phyloP scores from a whole-genome alignment of 2,797 vertebrate genomes.

The Vespertilio murinus region DNA sequence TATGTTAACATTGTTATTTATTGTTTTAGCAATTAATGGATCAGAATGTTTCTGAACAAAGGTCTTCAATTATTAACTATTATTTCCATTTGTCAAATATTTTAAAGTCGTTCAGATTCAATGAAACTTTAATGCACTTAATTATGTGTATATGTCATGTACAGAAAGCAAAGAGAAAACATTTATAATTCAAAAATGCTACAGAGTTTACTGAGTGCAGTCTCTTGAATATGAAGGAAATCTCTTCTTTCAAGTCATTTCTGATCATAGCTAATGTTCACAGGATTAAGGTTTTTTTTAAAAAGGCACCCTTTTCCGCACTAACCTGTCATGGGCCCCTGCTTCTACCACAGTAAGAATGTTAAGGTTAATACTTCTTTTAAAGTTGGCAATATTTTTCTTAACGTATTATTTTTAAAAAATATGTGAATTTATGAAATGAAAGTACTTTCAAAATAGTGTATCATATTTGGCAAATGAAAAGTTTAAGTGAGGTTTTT shows the following conservation, averaged over 20 bases:
- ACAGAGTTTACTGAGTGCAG: not conserved
- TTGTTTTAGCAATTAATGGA: slow-evolving; percentile 41
- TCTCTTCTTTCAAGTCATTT: not conserved
- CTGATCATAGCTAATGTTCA: not conserved
- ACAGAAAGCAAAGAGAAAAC: not conserved
- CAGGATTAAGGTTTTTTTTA: not conserved
- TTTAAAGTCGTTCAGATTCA: slow-evolving; percentile 48
- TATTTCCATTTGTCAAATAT: slow-evolving; percentile 46
- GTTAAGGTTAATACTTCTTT: not conserved
- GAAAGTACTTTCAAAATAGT: not conserved
- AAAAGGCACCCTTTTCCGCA: not conserved
- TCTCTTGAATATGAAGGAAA: not conserved
- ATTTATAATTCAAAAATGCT: slow-evolving; percentile 51
- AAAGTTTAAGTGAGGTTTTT: not conserved
- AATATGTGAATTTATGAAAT: not conserved
- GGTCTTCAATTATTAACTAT: slow-evolving; percentile 20
- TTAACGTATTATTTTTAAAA: not conserved
- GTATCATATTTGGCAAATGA: not conserved
- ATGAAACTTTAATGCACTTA: slow-evolving; percentile 5
- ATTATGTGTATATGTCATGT: not conserved
- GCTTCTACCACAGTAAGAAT: not conserved
- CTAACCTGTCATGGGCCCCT: not conserved
- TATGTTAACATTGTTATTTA: slow-evolving; percentile 21
- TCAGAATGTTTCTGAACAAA: slow-evolving; percentile 45
- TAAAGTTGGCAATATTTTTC: not conserved